A percentile compares a stretch with the other conserved stretches of the same genome.
Evolutionary conservation across 2,888 invertebrate species (phyloP).

Genomic region (Gryllus longicercus): DNA sequence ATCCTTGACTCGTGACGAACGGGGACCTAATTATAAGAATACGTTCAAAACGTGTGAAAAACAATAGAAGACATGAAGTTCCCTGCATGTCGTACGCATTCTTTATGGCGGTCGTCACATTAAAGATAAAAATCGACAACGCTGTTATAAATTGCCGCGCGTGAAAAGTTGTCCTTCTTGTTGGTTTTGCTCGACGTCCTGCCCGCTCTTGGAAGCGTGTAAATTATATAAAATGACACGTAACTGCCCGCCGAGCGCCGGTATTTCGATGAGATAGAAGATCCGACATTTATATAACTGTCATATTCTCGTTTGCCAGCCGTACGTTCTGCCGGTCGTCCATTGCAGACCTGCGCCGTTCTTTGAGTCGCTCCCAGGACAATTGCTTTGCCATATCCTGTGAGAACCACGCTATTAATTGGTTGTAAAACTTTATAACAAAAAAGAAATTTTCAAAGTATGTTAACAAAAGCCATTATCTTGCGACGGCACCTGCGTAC

Average conservation of each 20-base stretch:
- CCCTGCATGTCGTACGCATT: neutral
- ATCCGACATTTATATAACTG: neutral
- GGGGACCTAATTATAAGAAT: neutral
- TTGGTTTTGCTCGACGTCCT: neutral
- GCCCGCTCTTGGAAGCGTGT: neutral
- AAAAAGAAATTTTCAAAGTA: conserved; percentile 3
- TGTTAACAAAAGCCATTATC: conserved; percentile 17
- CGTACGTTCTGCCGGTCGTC: neutral
- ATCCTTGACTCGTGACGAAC: neutral
- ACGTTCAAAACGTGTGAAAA: conserved; percentile 9
- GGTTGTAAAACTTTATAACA: conserved; percentile 7
- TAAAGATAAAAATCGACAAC: conserved; percentile 6
- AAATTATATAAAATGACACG: conserved; percentile 7
- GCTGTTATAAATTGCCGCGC: neutral
- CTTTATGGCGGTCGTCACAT: neutral
- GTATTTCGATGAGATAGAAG: neutral
- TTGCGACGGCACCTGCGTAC: neutral
- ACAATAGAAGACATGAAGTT: neutral
- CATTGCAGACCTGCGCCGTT: neutral
- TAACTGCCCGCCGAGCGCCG: neutral
- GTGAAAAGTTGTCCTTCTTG: neutral
- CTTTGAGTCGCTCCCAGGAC: neutral
- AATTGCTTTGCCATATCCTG: neutral
- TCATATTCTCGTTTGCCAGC: neutral
- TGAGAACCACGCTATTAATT: neutral